A percentile compares a stretch with the other conserved stretches of the same genome.
phyloP scores from a whole-genome alignment of 1,140 invertebrate genomes.

The Augochlora pura region DNA sequence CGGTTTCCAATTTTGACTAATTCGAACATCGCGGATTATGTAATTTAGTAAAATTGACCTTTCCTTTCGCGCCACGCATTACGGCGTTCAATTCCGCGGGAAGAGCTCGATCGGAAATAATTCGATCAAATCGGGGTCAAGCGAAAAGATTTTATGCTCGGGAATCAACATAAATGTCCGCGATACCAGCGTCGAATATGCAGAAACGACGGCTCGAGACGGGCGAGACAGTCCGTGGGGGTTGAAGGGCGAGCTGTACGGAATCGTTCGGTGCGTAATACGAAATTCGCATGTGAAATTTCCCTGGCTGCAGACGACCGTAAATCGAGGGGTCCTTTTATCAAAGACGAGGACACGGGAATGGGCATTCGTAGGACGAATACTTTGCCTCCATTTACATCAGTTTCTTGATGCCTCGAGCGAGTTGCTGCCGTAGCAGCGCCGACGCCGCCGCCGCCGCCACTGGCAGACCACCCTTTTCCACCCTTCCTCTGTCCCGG shows the following conservation, averaged over 20 bases:
- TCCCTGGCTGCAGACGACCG: slow-evolving; percentile 21
- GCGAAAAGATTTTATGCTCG: no score
- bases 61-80: no score
- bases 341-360: slow-evolving; percentile 51
- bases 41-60: no score
- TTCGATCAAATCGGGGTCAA: no score
- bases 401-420: slow-evolving; percentile 64
- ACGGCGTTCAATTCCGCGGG: no score
- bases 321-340: slow-evolving; percentile 50
- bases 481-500: slow-evolving; percentile 39
- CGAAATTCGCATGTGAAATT: slow-evolving; percentile 34
- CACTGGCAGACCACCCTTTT: slow-evolving; percentile 52
- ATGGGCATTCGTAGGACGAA: slow-evolving; percentile 56
- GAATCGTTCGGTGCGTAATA: slow-evolving; percentile 37
- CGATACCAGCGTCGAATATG: no score
- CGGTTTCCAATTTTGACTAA: no score
- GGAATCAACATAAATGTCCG: background rate
- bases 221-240: no score
- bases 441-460: slow-evolving; percentile 8
- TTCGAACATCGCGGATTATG: no score
- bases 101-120: no score
- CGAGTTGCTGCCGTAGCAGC: slow-evolving; percentile 60
- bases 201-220: no score
- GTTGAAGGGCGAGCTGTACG: background rate
- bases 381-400: slow-evolving; percentile 64